phyloP scores from a whole-genome alignment of 2,888 invertebrate species.

The Scelioninae gen. 1 region DNA sequence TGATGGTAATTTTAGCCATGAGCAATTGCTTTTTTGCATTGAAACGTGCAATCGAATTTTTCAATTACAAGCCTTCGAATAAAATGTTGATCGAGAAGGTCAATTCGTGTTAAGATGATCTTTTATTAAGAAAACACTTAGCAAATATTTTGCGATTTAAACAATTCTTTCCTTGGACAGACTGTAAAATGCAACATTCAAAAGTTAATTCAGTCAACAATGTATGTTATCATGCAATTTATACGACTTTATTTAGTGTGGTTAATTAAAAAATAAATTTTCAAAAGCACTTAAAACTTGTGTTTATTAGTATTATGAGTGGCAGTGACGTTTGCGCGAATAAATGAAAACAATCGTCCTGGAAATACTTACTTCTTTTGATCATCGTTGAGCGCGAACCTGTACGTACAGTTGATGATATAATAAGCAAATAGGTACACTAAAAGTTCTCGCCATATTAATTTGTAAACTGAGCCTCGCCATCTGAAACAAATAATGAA shows the following conservation, averaged over 20 bases:
- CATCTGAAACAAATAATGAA: slow-evolving; percentile 88
- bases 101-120: slow-evolving; percentile 28
- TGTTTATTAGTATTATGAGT: slow-evolving; percentile 23
- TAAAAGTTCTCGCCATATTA: slow-evolving; percentile 96
- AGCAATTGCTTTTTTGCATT: slow-evolving; percentile 10
- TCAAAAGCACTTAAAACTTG: background rate
- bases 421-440: slow-evolving; percentile 94
- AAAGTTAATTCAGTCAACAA: background rate
- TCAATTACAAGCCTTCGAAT: slow-evolving; percentile 32
- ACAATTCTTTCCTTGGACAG: slow-evolving; percentile 32
- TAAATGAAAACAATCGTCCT: background rate
- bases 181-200: slow-evolving; percentile 32
- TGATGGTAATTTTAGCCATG: slow-evolving; percentile 29
- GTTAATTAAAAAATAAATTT: slow-evolving; percentile 30
- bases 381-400: slow-evolving; percentile 91
- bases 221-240: background rate
- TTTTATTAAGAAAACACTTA: slow-evolving; percentile 25
- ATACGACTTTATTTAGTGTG: background rate
- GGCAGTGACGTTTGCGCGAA: background rate
- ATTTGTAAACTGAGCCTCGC: slow-evolving; percentile 97
- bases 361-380: slow-evolving; percentile 91
- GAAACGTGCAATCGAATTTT: slow-evolving; percentile 26
- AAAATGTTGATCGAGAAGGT: slow-evolving; percentile 44
- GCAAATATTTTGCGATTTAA: slow-evolving; percentile 34
- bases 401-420: slow-evolving; percentile 93